Evolutionary conservation across 1,140 invertebrate genomes (phyloP), one percentile per base, ranked within the genome.

Genomic region (Phocides pigmalion): DNA sequence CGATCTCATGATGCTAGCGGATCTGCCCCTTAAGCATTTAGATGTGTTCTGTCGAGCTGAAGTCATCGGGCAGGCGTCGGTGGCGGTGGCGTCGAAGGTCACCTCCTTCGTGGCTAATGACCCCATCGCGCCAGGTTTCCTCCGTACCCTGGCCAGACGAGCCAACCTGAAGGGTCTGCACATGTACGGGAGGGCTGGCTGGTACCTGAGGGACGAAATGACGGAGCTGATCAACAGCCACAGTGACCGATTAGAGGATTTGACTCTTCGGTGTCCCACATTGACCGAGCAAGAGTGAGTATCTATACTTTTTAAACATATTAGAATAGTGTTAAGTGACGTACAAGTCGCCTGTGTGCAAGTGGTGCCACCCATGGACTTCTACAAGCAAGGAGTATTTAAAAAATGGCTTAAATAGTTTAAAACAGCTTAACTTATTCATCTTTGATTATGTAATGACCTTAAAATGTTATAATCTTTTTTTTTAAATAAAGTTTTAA

Each of bases 101-200:
- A 4, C 17, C 16, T 46, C 42, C 8, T 20, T 46, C 15, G 35
- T 37, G 28, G 16, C 20, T 0, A 53, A 53, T 9, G 42, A 16
- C 11, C 42, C 11, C 41, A 15, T 12, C 28, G 4, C 35, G 12
- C 9, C 12, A 4, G 35, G 35, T 0, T 39, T 39, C 12, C 12
- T 39, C 3, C n/a, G 35, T 0, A 14, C 35, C 0, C 3, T 39
- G 11, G 35, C 35, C 3, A 3, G 8, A 4, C 4, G 2, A 12
- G 35, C 12, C 9, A 3, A 39, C 1, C 12, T 74, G 3, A 22
- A 28, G 2, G 54, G 15, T 5, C 17, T 79, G 1, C 67, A 77
- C 42, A 79, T 81, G 76, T 81, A 72, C 25, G 79, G 79, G 1
- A 44, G 56, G 6, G 56, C 72, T 4, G n/a, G 61, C 6, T 28